phyloP scores from a whole-genome alignment of 2,888 invertebrate genomes.

The Allophyes oxyacanthae region DNA sequence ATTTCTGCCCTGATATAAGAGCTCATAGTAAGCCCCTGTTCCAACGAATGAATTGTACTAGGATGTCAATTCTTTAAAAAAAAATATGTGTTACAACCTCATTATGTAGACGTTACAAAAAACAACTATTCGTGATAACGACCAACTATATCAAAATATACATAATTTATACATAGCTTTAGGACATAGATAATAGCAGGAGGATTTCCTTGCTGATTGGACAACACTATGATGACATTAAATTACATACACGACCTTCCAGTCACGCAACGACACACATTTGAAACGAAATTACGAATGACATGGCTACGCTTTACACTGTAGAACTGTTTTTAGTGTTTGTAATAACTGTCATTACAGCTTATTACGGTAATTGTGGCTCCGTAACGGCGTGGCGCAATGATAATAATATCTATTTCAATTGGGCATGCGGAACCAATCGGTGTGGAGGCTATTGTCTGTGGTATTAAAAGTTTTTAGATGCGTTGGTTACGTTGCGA shows the following conservation, averaged over 20 bases:
- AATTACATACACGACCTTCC: conserved; percentile 42
- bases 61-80: too few relatives aligned
- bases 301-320: conserved; percentile 50
- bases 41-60: too few relatives aligned
- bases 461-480: conserved; percentile 12
- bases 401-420: conserved; percentile 72
- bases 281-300: conserved; percentile 49
- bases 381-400: conserved; percentile 52
- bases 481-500: conserved; percentile 3
- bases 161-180: not conserved
- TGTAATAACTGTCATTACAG: conserved; percentile 66
- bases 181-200: conserved; percentile 37
- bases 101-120: not conserved
- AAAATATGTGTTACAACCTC: not conserved
- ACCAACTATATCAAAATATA: conserved; percentile 13
- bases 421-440: conserved; percentile 63
- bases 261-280: conserved; percentile 56
- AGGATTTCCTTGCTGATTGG: conserved; percentile 48
- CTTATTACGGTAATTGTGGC: conserved; percentile 66
- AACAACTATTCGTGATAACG: too few relatives aligned
- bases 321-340: conserved; percentile 53
- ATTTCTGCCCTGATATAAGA: too few relatives aligned
- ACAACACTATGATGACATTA: conserved; percentile 41
- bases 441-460: conserved; percentile 37
- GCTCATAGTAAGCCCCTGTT: too few relatives aligned